Conservation (phyloP, 2,113 vertebrate genomes). For the Accipiter cooperii region DNA sequence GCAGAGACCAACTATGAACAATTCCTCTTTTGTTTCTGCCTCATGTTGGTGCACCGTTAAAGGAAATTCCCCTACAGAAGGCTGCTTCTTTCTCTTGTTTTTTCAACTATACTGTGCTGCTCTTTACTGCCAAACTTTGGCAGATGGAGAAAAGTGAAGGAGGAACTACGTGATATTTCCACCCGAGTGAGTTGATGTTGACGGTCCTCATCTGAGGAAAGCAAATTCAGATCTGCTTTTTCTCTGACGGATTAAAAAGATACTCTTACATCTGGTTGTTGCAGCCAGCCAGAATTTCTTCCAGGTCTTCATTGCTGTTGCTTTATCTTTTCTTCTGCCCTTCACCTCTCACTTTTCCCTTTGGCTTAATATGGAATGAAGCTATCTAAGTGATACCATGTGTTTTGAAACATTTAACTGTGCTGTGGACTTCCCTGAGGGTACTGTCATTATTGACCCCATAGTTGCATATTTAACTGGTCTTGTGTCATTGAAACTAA, state of each 20-base stretch:
- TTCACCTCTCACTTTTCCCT: background rate
- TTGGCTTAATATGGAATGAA: background rate
- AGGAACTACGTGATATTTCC: background rate
- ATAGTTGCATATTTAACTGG: background rate
- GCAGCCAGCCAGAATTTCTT: background rate
- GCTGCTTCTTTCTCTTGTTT: background rate
- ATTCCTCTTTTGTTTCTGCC: background rate
- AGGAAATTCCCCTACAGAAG: background rate
- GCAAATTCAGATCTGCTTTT: background rate
- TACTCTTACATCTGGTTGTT: background rate
- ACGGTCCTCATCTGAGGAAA: background rate
- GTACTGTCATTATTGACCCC: background rate
- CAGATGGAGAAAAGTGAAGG: background rate
- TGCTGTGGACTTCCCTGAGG: background rate
- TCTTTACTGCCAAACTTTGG: background rate
- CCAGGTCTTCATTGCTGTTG: background rate
- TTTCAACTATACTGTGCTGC: background rate
- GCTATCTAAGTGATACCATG: accelerated
- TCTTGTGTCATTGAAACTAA: background rate
- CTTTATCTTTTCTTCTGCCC: background rate
- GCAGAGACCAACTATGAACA: background rate
- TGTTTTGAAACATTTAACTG: background rate
- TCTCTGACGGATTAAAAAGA: background rate
- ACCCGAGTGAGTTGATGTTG: background rate
- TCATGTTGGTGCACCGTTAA: background rate